Conservation (phyloP, 2,888 invertebrate genomes). For the Xylocampa areola region DNA sequence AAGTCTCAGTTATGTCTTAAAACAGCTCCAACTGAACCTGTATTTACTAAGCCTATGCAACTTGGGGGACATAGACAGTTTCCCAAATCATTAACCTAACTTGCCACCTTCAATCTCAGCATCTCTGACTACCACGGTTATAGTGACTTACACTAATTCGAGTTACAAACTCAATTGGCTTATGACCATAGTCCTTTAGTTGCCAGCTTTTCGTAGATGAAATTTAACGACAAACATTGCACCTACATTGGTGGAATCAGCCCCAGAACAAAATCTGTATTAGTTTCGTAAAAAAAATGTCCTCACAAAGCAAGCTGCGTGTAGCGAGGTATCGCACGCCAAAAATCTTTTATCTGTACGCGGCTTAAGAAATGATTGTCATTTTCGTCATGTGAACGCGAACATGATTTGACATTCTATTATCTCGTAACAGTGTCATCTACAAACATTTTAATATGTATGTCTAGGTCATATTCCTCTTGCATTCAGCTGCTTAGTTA, state of each 20-base stretch:
- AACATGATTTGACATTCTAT: constrained; percentile 30
- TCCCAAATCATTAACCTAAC: neutral
- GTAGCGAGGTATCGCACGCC: neutral
- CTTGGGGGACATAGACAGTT: too few relatives aligned
- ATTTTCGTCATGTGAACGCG: constrained; percentile 43
- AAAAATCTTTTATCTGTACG: neutral
- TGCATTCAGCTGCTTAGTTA: constrained; percentile 8
- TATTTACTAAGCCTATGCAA: constrained; percentile 8
- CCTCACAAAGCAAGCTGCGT: neutral
- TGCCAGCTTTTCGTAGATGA: too few relatives aligned
- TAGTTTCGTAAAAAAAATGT: too few relatives aligned
- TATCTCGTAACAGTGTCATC: constrained; percentile 50
- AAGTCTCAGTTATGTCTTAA: constrained; percentile 24
- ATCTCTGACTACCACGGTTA: too few relatives aligned
- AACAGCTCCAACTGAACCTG: constrained; percentile 11
- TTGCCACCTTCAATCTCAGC: too few relatives aligned
- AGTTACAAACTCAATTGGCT: too few relatives aligned
- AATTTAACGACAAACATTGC: too few relatives aligned
- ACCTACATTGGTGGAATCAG: too few relatives aligned
- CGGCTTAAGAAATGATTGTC: constrained; percentile 23
- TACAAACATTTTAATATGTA: constrained; percentile 44
- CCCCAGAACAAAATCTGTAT: too few relatives aligned
- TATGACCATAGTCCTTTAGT: too few relatives aligned
- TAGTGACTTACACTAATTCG: too few relatives aligned
- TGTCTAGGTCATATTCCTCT: constrained; percentile 57